Evolutionary conservation across 64 coral and sea anemone genomes (phyloP).

Genomic region (Actinia equina): DNA sequence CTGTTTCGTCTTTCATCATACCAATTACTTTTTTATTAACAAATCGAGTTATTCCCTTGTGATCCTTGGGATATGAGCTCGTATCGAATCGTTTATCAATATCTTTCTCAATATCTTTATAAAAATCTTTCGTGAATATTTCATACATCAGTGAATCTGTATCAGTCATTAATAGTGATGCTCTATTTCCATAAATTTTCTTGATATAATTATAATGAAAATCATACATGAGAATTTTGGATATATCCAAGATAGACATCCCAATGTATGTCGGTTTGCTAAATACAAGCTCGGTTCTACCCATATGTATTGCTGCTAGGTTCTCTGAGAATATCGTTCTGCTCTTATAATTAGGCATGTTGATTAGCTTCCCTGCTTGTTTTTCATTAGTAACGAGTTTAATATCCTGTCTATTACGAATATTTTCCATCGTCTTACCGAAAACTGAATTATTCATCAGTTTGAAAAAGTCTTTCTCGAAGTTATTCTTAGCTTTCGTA

Average conservation of each 20-base stretch:
- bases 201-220: constrained; percentile 27
- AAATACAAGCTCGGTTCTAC: constrained; percentile 5
- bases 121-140: not conserved
- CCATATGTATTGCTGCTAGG: constrained; percentile 9
- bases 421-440: constrained; percentile 27
- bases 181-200: not conserved
- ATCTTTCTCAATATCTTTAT: too few species aligned
- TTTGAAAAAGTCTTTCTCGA: constrained; percentile 25
- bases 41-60: not conserved
- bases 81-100: constrained; percentile 22
- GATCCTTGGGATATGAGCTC: constrained; percentile 12
- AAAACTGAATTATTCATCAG: constrained; percentile 22
- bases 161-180: not conserved
- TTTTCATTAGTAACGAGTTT: not conserved
- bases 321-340: constrained; percentile 1
- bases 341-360: constrained; percentile 18
- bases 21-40: constrained; percentile 35
- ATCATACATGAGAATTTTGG: constrained; percentile 19
- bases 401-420: constrained; percentile 14
- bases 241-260: constrained; percentile 19
- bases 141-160: constrained; percentile 5
- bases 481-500: not conserved
- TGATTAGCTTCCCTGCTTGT: not conserved
- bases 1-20: constrained; percentile 38
- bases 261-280: constrained; percentile 14